A percentile compares a stretch with the other conserved stretches of the same genome.
Conservation (phyloP, 2,888 invertebrate species). For the Metallyticus violacea region DNA sequence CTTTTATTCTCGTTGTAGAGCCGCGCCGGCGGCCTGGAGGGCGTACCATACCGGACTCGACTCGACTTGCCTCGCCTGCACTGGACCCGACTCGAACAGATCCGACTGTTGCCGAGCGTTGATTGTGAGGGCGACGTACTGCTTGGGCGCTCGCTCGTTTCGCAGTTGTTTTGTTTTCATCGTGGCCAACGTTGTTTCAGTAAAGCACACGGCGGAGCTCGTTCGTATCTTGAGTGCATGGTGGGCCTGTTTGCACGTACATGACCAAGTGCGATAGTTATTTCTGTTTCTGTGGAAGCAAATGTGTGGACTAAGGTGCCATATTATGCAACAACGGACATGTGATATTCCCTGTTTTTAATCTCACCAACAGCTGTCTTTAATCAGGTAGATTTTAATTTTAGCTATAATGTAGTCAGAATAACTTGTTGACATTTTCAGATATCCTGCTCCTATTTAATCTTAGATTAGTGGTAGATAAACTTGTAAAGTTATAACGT, state of each 20-base stretch:
- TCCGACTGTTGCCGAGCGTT: not conserved
- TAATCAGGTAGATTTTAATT: not conserved
- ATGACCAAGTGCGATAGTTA: not conserved
- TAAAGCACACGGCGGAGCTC: not conserved
- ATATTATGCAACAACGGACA: not conserved
- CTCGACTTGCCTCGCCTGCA: not conserved
- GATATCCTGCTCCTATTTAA: too few species aligned
- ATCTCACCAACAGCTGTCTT: not conserved
- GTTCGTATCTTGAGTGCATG: not conserved
- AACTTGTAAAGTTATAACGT: too few species aligned
- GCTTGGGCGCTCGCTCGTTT: not conserved
- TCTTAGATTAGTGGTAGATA: too few species aligned
- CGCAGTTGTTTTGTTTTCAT: not conserved
- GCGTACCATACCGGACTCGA: not conserved
- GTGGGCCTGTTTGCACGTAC: not conserved
- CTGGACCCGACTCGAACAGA: constrained; percentile 7
- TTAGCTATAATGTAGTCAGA: too few species aligned
- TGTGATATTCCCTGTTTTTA: not conserved
- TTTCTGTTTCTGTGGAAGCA: not conserved
- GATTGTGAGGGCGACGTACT: constrained; percentile 20
- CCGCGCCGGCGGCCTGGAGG: too few species aligned
- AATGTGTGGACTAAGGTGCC: not conserved
- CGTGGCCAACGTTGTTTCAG: not conserved
- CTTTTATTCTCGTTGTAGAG: not conserved
- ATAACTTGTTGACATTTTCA: not conserved